phyloP scores from a whole-genome alignment of 2,888 invertebrate species.

The Drosophila incognita region DNA sequence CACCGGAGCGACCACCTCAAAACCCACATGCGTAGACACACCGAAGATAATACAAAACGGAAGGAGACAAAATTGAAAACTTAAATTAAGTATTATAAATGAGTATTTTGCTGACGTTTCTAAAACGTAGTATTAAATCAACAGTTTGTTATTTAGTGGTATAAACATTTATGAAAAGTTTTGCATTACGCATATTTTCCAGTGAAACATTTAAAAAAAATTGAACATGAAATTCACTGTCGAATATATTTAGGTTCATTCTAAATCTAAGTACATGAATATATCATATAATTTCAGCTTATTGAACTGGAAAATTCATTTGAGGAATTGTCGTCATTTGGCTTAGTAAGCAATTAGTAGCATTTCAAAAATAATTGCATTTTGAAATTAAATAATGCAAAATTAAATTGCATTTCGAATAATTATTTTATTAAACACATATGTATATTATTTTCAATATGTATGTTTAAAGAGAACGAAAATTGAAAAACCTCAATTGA shows the following conservation, averaged over 20 bases:
- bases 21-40: slow-evolving; percentile 9
- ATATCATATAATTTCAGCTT: not conserved
- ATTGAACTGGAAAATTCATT: not conserved
- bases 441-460: not conserved
- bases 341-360: not conserved
- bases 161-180: not conserved
- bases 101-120: not conserved
- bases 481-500: not conserved
- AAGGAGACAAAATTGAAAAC: not conserved
- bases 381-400: not conserved
- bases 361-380: not conserved
- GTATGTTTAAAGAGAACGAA: not conserved
- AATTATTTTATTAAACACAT: not conserved
- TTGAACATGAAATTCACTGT: not conserved
- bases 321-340: not conserved
- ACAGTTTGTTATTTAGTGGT: not conserved
- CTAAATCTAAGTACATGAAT: too few relatives aligned
- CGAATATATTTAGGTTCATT: not conserved
- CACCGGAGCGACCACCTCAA: slow-evolving; percentile 19
- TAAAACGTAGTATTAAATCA: not conserved
- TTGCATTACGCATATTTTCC: not conserved
- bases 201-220: not conserved
- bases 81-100: not conserved
- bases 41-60: not conserved
- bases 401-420: not conserved